phyloP scores from a whole-genome alignment of 2,797 vertebrate species.

The Tragelaphus eurycerus region DNA sequence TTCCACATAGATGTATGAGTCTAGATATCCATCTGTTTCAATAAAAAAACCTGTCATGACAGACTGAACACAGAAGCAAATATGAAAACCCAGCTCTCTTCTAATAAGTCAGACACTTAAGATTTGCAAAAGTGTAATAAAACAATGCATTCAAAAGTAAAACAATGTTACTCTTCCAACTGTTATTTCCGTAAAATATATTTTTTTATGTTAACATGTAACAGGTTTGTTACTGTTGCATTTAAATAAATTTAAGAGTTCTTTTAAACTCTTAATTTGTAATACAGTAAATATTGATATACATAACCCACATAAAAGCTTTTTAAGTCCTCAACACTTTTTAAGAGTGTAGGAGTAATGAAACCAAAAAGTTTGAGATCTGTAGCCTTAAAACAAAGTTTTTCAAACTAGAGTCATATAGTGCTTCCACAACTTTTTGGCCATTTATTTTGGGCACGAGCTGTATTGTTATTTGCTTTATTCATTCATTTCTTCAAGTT shows the following conservation, averaged over 20 bases:
- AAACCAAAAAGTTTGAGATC: background rate
- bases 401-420: background rate
- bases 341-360: background rate
- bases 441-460: background rate
- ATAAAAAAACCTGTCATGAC: background rate
- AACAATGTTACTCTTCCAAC: background rate
- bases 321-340: background rate
- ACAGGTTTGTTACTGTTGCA: background rate
- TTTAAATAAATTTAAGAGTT: background rate
- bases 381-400: background rate
- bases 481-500: background rate
- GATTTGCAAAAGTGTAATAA: background rate
- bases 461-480: background rate
- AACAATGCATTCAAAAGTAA: background rate
- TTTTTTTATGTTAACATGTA: background rate
- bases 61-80: background rate
- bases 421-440: background rate
- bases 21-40: background rate
- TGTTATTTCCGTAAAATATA: background rate
- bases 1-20: background rate
- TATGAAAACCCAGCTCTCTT: background rate
- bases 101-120: background rate
- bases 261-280: background rate
- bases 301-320: background rate
- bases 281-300: background rate